A percentile compares a stretch with the other conserved stretches of the same genome.
These are phyloP conservation scores for Eueremaeus valkanovi DNA, from an alignment of 2,888 invertebrate genomes.

Conservation along the genomic window DNA sequence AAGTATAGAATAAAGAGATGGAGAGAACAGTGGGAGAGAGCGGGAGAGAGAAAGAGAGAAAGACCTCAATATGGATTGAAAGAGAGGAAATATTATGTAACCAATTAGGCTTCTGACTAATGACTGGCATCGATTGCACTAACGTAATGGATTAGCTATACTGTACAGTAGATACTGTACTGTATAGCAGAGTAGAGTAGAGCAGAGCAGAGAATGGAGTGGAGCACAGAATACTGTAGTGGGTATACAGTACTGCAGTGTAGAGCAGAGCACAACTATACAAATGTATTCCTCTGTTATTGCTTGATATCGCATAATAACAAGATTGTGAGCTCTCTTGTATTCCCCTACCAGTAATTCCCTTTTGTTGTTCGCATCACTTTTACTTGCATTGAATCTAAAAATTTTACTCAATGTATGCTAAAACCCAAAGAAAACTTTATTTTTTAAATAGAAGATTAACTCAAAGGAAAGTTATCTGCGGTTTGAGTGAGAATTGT, in stretches of 20 bases:
- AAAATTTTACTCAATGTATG: not conserved
- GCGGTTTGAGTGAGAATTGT: not conserved
- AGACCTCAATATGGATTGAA: constrained; percentile 28
- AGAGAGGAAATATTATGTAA: constrained; percentile 33
- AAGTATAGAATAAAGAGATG: not conserved
- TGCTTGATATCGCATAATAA: constrained; percentile 28
- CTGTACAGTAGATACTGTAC: too few relatives aligned
- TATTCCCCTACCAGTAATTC: constrained; percentile 29
- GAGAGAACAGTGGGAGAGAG: too few relatives aligned
- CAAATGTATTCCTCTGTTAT: constrained; percentile 25
- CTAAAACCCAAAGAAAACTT: not conserved
- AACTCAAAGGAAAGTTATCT: not conserved
- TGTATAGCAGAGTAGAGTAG: too few relatives aligned
- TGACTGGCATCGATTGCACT: constrained; percentile 32
- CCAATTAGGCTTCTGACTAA: constrained; percentile 30
- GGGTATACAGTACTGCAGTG: too few relatives aligned
- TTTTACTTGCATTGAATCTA: not conserved
- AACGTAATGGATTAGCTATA: constrained; percentile 30
- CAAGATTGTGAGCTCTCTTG: constrained; percentile 12
- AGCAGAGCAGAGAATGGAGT: too few relatives aligned
- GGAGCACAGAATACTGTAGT: too few relatives aligned
- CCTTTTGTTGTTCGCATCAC: constrained; percentile 28
- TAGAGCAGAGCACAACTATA: not conserved
- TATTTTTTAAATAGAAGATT: constrained; percentile 8
- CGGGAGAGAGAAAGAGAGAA: not conserved